These are phyloP conservation scores for Agonopterix heracliana DNA, from an alignment of 2,888 invertebrate genomes.

Conservation along the genomic window DNA sequence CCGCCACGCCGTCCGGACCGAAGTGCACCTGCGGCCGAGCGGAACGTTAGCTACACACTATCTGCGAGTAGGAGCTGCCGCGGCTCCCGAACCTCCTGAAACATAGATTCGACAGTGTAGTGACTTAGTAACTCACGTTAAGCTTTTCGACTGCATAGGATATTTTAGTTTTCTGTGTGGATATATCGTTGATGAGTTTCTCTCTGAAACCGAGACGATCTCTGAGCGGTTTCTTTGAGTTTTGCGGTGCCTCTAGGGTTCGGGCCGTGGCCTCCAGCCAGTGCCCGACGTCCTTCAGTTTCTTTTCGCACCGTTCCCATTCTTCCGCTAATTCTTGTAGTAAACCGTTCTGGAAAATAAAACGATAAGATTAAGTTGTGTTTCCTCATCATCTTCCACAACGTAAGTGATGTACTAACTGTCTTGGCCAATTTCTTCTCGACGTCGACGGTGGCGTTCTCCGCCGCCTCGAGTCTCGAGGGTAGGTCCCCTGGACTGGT, in stretches of 20 bases:
- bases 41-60: not conserved
- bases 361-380: constrained; percentile 3
- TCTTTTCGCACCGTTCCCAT: constrained; percentile 97
- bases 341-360: constrained; percentile 82
- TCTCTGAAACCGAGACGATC: constrained; percentile 91
- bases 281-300: constrained; percentile 90
- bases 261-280: constrained; percentile 93
- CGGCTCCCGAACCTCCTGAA: not conserved
- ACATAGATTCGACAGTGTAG: not conserved
- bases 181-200: constrained; percentile 89
- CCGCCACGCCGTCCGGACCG: constrained; percentile 90
- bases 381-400: not conserved
- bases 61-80: not conserved
- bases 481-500: constrained; percentile 91
- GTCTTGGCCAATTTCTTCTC: constrained; percentile 90
- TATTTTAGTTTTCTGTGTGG: constrained; percentile 93
- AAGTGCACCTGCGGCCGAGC: constrained; percentile 86
- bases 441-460: constrained; percentile 89
- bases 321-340: constrained; percentile 95
- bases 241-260: constrained; percentile 85
- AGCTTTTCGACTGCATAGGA: constrained; percentile 92
- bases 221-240: constrained; percentile 89
- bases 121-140: constrained; percentile 80
- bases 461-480: constrained; percentile 89
- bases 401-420: constrained; percentile 72